Evolutionary conservation across 1,140 invertebrate genomes (phyloP).

Genomic region (Phocides pigmalion): DNA sequence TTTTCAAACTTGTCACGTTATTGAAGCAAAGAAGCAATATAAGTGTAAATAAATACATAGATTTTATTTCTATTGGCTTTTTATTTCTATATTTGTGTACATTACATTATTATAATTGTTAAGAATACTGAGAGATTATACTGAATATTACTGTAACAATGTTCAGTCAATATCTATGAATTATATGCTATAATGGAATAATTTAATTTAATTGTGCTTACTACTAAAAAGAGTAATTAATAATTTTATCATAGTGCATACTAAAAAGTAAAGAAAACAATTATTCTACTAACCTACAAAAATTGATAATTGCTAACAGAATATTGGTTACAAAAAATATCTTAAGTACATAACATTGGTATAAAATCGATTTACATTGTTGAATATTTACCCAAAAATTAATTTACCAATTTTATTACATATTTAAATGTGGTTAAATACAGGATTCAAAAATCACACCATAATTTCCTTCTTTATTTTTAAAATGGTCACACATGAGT

Average conservation of each 20-base stretch:
- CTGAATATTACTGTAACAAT: not conserved
- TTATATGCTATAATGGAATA: not conserved
- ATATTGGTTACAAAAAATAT: no score
- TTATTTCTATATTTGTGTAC: constrained; percentile 9
- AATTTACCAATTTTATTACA: no score
- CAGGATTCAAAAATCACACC: no score
- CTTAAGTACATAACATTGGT: not conserved
- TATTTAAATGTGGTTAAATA: no score
- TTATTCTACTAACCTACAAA: no score
- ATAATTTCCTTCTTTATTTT: no score
- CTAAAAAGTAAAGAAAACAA: not conserved
- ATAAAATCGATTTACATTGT: no score
- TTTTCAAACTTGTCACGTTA: no score
- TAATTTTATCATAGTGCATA: not conserved
- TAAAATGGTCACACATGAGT: no score
- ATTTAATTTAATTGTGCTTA: not conserved
- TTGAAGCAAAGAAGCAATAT: no score
- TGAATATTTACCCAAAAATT: no score
- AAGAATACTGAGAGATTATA: not conserved
- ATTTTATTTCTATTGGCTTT: constrained; percentile 3
- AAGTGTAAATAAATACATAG: constrained; percentile 23
- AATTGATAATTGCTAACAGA: no score
- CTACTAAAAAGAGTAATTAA: not conserved
- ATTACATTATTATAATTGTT: constrained; percentile 5
- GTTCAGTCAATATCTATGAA: not conserved